phyloP scores from a whole-genome alignment of 2,888 invertebrate genomes.

The Tetragonula carbonaria region DNA sequence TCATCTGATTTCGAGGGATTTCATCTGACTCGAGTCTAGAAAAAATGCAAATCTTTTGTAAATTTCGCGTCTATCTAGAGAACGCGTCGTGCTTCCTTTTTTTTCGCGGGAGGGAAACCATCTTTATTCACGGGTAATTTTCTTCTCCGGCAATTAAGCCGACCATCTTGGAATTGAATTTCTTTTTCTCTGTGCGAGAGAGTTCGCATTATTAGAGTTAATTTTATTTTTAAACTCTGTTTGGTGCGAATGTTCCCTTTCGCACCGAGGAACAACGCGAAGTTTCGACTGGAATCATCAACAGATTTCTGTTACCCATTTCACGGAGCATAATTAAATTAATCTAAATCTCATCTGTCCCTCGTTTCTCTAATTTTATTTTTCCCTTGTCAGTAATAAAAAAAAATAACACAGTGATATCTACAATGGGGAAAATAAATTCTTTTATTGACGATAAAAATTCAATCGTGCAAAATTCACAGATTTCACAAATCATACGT shows the following conservation, averaged over 20 bases:
- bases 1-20: background rate
- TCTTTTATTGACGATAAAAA: no score
- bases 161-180: slow-evolving; percentile 40
- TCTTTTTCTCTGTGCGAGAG: background rate
- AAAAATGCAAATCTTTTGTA: background rate
- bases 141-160: slow-evolving; percentile 36
- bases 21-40: background rate
- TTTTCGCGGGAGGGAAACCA: no score
- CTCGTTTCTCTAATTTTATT: no score
- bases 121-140: slow-evolving; percentile 31
- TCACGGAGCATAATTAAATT: no score
- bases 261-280: background rate
- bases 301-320: background rate
- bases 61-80: background rate
- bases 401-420: no score
- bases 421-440: no score
- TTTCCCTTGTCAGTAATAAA: no score
- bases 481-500: no score
- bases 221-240: background rate
- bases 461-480: no score
- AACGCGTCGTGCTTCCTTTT: background rate
- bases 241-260: background rate
- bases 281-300: slow-evolving; percentile 17
- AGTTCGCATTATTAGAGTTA: background rate
- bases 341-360: no score